A percentile compares a stretch with the other conserved stretches of the same genome.
Conservation (phyloP, 2,888 invertebrate species). For the Tanypteryx hageni region DNA sequence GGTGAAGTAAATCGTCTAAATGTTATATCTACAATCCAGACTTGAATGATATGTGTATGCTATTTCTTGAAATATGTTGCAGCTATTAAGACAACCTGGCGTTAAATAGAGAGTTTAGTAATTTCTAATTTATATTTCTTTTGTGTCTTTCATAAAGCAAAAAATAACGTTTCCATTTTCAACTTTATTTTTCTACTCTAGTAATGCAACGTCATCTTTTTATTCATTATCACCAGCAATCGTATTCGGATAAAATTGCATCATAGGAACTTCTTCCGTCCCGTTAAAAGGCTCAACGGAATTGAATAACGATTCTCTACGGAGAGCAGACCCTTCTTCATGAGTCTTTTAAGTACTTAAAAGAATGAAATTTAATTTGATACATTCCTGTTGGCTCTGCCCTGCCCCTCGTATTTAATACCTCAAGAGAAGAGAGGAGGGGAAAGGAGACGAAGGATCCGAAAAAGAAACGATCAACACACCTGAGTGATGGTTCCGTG, state of each 20-base stretch:
- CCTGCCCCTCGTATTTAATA: neutral
- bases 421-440: neutral
- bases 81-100: too few relatives aligned
- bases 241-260: slow-evolving; percentile 1
- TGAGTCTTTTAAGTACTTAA: slow-evolving; percentile 4
- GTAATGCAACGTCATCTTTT: neutral
- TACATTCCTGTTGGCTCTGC: neutral
- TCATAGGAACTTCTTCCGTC: neutral
- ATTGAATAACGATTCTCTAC: slow-evolving; percentile 7
- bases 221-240: neutral
- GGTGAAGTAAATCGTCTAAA: too few relatives aligned
- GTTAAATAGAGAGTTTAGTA: too few relatives aligned
- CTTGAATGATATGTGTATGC: too few relatives aligned
- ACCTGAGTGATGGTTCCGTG: neutral
- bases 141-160: neutral
- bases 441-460: neutral
- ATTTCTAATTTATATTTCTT: too few relatives aligned
- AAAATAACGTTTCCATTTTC: neutral
- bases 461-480: neutral
- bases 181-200: neutral
- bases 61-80: too few relatives aligned
- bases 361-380: slow-evolving; percentile 44
- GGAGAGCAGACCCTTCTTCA: neutral
- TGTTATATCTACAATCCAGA: too few relatives aligned
- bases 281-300: slow-evolving; percentile 33